Base-by-base conservation (phyloP, 2,797 vertebrate genomes). In the Halcyon badia region DNA sequence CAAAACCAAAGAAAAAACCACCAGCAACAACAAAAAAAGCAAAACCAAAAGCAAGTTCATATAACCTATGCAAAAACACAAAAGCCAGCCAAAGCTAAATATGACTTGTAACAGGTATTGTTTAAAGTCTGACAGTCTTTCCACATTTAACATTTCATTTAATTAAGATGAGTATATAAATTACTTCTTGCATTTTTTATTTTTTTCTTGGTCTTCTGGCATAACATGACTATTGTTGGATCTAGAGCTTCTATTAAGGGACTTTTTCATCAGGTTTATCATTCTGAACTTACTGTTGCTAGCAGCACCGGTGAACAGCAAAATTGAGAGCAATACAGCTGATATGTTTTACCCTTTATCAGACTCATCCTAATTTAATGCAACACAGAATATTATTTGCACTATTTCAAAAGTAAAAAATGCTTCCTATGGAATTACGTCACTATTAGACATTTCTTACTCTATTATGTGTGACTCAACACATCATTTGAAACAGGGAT, bases 311-410 rank as follows among this genome's bases (percentile, higher is more conserved):
- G 65, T 62, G 89, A 96, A 75, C 71, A 95, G 65, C 11, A 0
- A 96, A 96, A 95, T 83, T 85, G 49, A 81, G 76, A 89, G 83
- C 0, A 14, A 85, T 78, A 73, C 39, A 91, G 89, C 57, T 81
- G 78, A 83, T 83, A 92, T 22, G 19, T 83, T 94, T 89, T 89
- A 64, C 37, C 57, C 57, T 94, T 92, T 96, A 87, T 94, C 82
- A 96, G n/a, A 46, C 66, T 92, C 82, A 39, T 54, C 49, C 33
- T 95, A 94, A 96, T 94, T 95, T 92, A 94, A 89, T 89, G 92
- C 72, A 92, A 94, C 65, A 88, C 49, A 86, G 79, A 92, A 57
- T 90, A 94, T 87, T 94, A 89, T 94, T 92, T 95, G 46, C 54
- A 72, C 83, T 96, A 78, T 57, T 94, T 94, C 4, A 3, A 91